phyloP scores from a whole-genome alignment of 2,797 vertebrate species.

The Liasis olivaceus region DNA sequence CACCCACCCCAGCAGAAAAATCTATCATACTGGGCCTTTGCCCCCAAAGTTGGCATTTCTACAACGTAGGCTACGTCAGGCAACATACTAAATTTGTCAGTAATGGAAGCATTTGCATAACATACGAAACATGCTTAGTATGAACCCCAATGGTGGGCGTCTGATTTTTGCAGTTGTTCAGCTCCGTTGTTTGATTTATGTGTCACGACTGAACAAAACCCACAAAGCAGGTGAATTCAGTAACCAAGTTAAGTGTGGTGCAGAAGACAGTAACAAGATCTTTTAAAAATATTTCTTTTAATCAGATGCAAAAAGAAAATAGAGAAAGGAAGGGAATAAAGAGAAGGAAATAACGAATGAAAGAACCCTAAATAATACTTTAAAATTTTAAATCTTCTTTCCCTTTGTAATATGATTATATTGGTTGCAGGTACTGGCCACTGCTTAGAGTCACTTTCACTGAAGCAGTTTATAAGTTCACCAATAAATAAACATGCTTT shows the following conservation, averaged over 20 bases:
- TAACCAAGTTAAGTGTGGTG: background rate
- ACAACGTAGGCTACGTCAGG: background rate
- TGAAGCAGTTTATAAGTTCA: too few species aligned
- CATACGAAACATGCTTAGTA: background rate
- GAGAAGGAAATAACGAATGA: too few species aligned
- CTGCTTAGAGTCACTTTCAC: too few species aligned
- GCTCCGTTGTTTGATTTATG: background rate
- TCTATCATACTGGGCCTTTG: background rate
- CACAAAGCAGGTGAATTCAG: background rate
- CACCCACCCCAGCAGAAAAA: background rate
- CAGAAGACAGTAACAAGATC: background rate
- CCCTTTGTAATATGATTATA: too few species aligned
- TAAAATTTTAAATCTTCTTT: too few species aligned
- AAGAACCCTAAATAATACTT: too few species aligned
- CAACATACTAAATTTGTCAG: background rate
- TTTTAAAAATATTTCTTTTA: too few species aligned
- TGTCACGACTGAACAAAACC: background rate
- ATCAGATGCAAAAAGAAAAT: too few species aligned
- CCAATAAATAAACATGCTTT: too few species aligned
- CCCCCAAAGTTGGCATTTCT: background rate
- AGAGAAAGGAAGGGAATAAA: too few species aligned
- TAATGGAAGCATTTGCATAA: background rate
- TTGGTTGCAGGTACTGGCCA: too few species aligned
- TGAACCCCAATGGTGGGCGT: background rate
- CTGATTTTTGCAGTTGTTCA: background rate